These are phyloP conservation scores for Pachyrhynchus sulphureomaculatus DNA, from an alignment of 1,140 invertebrate species.

Conservation along the genomic window DNA sequence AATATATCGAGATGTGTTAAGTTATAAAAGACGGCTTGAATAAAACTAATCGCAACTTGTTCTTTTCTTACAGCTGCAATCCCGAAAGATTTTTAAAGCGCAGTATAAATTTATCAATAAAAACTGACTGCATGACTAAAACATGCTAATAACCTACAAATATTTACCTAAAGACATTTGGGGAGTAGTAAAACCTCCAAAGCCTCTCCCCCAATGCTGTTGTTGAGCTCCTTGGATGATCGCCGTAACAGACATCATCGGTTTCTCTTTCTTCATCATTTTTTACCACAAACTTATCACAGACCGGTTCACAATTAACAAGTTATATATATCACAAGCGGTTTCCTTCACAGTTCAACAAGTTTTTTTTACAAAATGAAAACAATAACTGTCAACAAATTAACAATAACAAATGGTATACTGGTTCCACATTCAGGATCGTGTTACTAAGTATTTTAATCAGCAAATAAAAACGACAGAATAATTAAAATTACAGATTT, in stretches of 20 bases:
- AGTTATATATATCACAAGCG: background rate
- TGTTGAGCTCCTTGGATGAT: constrained; percentile 69
- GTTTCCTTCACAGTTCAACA: background rate
- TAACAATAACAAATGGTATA: constrained; percentile 8
- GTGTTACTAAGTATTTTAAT: no score
- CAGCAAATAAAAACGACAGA: no score
- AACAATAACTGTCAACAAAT: background rate
- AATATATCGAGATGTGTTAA: no score
- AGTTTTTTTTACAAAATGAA: background rate
- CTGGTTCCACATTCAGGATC: no score
- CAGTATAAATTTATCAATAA: no score
- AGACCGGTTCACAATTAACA: constrained; percentile 17
- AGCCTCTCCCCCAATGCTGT: constrained; percentile 61
- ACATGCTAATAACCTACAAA: background rate
- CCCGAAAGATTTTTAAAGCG: no score
- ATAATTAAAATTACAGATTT: no score
- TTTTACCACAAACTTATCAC: constrained; percentile 35
- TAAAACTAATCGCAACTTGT: no score
- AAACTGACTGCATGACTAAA: no score
- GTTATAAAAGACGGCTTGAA: no score
- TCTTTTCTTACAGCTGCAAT: no score
- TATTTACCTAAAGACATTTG: constrained; percentile 47
- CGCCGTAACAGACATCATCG: constrained; percentile 79
- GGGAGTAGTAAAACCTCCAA: constrained; percentile 42
- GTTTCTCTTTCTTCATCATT: constrained; percentile 82